A percentile compares a stretch with the other conserved stretches of the same genome.
Evolutionary conservation across 2,113 vertebrate species (phyloP).

Genomic region (Siniperca chuatsi): DNA sequence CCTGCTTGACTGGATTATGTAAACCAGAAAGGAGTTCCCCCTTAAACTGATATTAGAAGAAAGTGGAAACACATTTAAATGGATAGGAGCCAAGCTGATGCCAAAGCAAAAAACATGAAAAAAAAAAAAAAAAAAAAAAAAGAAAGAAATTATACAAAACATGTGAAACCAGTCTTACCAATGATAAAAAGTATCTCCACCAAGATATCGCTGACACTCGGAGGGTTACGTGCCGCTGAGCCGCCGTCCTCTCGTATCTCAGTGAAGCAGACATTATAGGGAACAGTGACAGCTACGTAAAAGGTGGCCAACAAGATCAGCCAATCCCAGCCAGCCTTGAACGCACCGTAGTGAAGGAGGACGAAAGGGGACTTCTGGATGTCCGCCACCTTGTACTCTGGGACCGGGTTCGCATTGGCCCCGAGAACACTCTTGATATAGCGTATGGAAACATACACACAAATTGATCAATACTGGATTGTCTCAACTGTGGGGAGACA

Average conservation of each 20-base stretch:
- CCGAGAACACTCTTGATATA: constrained; percentile 80
- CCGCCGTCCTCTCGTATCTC: constrained; percentile 81
- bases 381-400: constrained; percentile 89
- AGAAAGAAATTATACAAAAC: neutral
- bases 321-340: constrained; percentile 90
- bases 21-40: neutral
- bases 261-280: constrained; percentile 88
- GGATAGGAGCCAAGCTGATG: neutral
- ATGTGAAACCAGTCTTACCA: constrained; percentile 69
- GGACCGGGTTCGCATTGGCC: constrained; percentile 85
- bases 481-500: neutral
- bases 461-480: neutral
- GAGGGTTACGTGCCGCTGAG: constrained; percentile 80
- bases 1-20: constrained; percentile 9
- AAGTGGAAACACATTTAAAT: neutral
- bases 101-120: neutral
- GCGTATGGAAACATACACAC: neutral
- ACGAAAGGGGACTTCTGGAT: constrained; percentile 88
- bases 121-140: neutral
- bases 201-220: constrained; percentile 87
- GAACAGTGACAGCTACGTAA: constrained; percentile 88
- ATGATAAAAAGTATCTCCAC: constrained; percentile 90
- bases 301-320: constrained; percentile 88
- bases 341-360: constrained; percentile 89
- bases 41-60: neutral